Conservation (phyloP, 2,113 vertebrate genomes). For the Miniopterus natalensis region DNA sequence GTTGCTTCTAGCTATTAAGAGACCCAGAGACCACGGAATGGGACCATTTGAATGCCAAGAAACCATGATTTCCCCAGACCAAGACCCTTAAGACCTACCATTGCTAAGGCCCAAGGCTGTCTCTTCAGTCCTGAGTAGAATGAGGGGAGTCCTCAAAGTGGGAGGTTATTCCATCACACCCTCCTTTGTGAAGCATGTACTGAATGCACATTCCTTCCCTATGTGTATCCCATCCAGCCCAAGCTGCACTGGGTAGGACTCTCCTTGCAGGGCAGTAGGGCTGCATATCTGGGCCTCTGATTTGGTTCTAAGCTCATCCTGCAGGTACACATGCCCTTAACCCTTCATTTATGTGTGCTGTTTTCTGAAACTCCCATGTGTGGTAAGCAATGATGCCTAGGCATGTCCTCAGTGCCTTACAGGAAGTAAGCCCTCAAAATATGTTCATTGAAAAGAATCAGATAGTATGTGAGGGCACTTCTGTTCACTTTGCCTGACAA, state of each 20-base stretch:
- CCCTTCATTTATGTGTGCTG: background rate
- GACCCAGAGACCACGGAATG: background rate
- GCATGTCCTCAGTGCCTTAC: background rate
- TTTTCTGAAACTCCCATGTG: constrained; percentile 18
- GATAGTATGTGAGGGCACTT: background rate
- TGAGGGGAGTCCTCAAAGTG: background rate
- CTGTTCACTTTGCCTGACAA: background rate
- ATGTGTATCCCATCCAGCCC: background rate
- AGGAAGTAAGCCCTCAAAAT: constrained; percentile 13
- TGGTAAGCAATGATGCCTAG: background rate
- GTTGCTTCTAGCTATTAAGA: background rate
- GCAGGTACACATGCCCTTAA: background rate
- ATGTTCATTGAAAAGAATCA: constrained; percentile 5
- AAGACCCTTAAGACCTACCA: background rate
- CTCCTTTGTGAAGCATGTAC: background rate
- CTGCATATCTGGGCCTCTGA: background rate
- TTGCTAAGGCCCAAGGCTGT: background rate
- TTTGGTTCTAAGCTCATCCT: background rate
- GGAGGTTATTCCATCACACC: background rate
- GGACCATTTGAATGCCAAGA: background rate
- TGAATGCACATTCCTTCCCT: background rate
- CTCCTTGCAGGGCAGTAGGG: background rate
- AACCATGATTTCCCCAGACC: constrained; percentile 2
- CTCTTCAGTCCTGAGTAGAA: background rate
- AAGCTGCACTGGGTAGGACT: background rate